Evolutionary conservation across 2,888 invertebrate species (phyloP).

Genomic region (Deladenus siricidicola): DNA sequence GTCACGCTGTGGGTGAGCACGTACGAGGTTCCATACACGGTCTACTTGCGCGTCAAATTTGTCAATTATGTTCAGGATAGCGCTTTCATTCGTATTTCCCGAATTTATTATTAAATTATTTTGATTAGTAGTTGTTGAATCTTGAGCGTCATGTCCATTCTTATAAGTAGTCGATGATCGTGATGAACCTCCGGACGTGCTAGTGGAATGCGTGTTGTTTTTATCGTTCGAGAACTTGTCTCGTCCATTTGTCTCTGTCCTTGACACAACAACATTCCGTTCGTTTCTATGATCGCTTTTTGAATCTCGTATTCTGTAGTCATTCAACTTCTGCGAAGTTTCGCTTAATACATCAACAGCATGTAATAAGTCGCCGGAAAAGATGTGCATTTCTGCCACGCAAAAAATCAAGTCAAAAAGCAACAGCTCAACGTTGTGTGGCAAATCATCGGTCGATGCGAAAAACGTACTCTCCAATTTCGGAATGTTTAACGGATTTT

Average conservation of each 20-base stretch:
- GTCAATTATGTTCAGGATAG: not conserved
- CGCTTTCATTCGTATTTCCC: not conserved
- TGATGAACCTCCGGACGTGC: no score
- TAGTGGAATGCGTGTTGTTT: no score
- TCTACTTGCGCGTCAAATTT: constrained; percentile 22
- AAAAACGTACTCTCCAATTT: no score
- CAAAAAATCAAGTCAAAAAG: not conserved
- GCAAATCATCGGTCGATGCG: no score
- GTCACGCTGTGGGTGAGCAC: constrained; percentile 23
- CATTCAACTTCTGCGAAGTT: not conserved
- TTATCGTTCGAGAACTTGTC: no score
- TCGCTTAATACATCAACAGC: constrained; percentile 2
- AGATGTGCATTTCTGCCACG: not conserved
- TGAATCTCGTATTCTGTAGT: no score
- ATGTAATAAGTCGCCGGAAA: not conserved
- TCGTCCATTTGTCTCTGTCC: no score
- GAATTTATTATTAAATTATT: not conserved
- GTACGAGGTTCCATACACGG: constrained; percentile 20
- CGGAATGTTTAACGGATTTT: constrained; percentile 17
- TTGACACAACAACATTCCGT: no score
- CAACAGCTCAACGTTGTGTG: no score
- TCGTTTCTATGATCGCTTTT: no score
- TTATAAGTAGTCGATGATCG: not conserved
- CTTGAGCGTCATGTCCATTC: not conserved
- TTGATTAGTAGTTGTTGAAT: not conserved